phyloP scores from a whole-genome alignment of 2,888 invertebrate species.

The Dascillus cervinus region DNA sequence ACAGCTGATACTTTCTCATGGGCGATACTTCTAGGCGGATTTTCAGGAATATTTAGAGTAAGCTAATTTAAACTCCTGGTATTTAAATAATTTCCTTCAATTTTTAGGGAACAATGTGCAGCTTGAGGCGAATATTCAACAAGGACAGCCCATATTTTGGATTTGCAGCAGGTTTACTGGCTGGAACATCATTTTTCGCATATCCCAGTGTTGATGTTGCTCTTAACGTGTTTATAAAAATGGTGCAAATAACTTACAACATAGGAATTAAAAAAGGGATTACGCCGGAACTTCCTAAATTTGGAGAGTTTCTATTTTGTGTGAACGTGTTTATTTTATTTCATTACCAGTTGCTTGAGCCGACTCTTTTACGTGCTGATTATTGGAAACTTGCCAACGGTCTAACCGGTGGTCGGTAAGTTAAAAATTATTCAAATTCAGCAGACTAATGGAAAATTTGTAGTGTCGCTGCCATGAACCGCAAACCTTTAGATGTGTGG shows the following conservation, averaged over 20 bases:
- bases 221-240: conserved; percentile 78
- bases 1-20: conserved; percentile 51
- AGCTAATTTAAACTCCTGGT: too few species aligned
- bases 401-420: conserved; percentile 66
- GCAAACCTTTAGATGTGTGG: conserved; percentile 5
- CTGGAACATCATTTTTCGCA: conserved; percentile 61
- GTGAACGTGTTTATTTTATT: conserved; percentile 70
- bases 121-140: conserved; percentile 52
- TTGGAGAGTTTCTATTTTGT: conserved; percentile 64
- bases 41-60: conserved; percentile 61
- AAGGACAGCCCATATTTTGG: conserved; percentile 57
- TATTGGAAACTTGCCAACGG: conserved; percentile 75
- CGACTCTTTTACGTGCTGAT: conserved; percentile 67
- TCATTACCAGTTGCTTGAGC: conserved; percentile 71
- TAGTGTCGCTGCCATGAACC: conserved; percentile 45
- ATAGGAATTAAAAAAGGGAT: conserved; percentile 58
- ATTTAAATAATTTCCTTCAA: too few species aligned
- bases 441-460: too few species aligned
- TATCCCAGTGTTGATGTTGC: conserved; percentile 72
- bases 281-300: conserved; percentile 62
- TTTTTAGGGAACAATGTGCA: conserved; percentile 58
- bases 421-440: too few species aligned
- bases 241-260: conserved; percentile 64
- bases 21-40: conserved; percentile 62
- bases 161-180: conserved; percentile 61